Base-by-base conservation (phyloP, 2,888 invertebrate species). In the Rhogogaster chlorosoma region DNA sequence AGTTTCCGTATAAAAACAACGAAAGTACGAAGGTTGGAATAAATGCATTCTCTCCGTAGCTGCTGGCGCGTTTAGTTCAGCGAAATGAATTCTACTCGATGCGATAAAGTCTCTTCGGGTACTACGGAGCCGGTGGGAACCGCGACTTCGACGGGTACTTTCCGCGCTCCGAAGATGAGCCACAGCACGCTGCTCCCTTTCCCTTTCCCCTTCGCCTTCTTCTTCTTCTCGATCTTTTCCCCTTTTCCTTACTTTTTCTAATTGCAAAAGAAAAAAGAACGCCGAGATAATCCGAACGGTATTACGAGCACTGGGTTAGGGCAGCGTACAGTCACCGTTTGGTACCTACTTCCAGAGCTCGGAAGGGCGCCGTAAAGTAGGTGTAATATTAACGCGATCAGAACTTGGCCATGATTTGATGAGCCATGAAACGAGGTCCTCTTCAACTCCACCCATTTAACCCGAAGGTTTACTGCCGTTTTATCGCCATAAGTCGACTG, bases 41-140 rank as follows among this genome's bases (percentile, higher is more conserved):
- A 90, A 91, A 91, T 90, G 90, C 89, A 89, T 90, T 88, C 87
- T 53, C 18, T 53, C 64, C 87, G 88, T 90, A 88, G 6, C 22
- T n/a, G 53, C 7, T 53, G 71, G 15, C 4, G 45, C 12, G 15
- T 45, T 45, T 45, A 84, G 53, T 77, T 64, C 83, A 49, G 61
- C 80, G 80, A 86, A 87, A 89, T 88, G 86, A 88, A 87, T 86
- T 87, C 87, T 84, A 84, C 84, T 85, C 53, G n/a, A 87, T 86
- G 88, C 87, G 88, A 89, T 88, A 88, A 88, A 89, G 86, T 89
- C 12, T 61, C 45, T 70, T 45, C 38, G 7, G 49, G 67, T 77
- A 64, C 9, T 38, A n/a, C n/a, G 1, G 38, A 6, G 26, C 9
- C n/a, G 1, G 38, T 1, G 26, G 6, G 5, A 53, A n/a, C n/a